Evolutionary conservation across 2,797 vertebrate genomes (phyloP), one percentile per base, ranked within the genome.

Genomic region (Chelon labrosus): DNA sequence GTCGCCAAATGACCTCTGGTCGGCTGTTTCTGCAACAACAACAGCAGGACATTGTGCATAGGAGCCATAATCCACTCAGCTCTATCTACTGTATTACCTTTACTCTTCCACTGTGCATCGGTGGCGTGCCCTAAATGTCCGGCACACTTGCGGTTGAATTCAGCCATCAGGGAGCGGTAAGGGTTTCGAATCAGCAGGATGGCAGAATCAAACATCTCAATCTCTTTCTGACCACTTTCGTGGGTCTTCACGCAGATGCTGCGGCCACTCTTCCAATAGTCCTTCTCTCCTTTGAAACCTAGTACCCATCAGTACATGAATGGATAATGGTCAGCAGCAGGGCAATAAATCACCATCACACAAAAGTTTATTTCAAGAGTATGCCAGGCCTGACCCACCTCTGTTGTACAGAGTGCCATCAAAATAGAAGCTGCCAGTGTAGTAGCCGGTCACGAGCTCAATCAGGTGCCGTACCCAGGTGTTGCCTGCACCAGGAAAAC

Each of bases 281-380:
- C 98, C 85, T 99, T 99, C 91, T 99, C 98, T 0, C 98, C 98
- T 93, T 98, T 99, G 82, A 99, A 99, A 79, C 98, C 98, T 99
- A 83, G 65, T 12, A 67, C 41, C 64, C 14, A 70, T 22, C 27
- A 74, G 79, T 52, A 81, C 72, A 77, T 63, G 4, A 69, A 66
- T 62, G 51, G 13, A 53, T 65, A 60, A 63, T 10, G 22, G 66
- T 75, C 57, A 57, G 55, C 73, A 53, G 57, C 7, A 2, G 46
- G 52, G 51, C 35, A 31, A 61, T 35, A 35, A 19, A 53, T 79
- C 69, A 52, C 37, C 4, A 5, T 62, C 25, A 35, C 51, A 67
- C 44, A 66, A 52, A 52, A 4, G 12, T 42, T 47, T 0, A 14
- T 68, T 55, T 61, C 16, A 49, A 49, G 11, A 16, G 39, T 5